Conservation (phyloP, 2,113 vertebrate species). For the Todiramphus chloris region DNA sequence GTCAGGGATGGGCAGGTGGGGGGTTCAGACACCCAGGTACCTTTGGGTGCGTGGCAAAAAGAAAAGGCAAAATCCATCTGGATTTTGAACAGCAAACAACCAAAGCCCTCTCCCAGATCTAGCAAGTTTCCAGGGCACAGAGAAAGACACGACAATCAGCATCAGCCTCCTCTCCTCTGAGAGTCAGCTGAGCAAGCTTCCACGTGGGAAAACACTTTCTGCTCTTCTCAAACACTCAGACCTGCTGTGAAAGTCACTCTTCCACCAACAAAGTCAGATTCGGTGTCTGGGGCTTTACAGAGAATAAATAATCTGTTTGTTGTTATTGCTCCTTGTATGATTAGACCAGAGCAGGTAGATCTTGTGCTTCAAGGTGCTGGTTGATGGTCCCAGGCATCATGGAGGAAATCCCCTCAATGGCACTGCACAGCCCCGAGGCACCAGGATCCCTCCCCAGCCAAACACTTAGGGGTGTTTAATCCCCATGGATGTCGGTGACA, state of each 20-base stretch:
- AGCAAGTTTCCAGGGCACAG: neutral
- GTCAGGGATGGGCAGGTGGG: neutral
- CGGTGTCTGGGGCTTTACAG: neutral
- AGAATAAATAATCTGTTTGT: neutral
- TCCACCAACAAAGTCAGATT: neutral
- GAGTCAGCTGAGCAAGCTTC: neutral
- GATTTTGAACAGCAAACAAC: neutral
- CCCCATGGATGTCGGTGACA: neutral
- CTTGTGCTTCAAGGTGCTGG: fast-evolving
- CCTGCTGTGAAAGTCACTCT: neutral
- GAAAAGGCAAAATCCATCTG: neutral
- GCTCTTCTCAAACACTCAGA: neutral
- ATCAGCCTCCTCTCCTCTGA: neutral
- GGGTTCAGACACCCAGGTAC: neutral
- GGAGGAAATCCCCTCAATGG: neutral
- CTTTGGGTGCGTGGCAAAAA: neutral
- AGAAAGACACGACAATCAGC: neutral
- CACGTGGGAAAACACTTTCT: neutral
- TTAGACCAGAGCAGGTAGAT: neutral
- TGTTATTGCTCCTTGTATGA: fast-evolving
- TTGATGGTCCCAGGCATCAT: fast-evolving
- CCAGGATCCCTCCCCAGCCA: neutral
- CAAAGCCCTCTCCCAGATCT: neutral
- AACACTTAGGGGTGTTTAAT: fast-evolving
- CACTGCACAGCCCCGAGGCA: neutral